Conservation (phyloP, 2,797 vertebrate genomes). For the Pristis pectinata region DNA sequence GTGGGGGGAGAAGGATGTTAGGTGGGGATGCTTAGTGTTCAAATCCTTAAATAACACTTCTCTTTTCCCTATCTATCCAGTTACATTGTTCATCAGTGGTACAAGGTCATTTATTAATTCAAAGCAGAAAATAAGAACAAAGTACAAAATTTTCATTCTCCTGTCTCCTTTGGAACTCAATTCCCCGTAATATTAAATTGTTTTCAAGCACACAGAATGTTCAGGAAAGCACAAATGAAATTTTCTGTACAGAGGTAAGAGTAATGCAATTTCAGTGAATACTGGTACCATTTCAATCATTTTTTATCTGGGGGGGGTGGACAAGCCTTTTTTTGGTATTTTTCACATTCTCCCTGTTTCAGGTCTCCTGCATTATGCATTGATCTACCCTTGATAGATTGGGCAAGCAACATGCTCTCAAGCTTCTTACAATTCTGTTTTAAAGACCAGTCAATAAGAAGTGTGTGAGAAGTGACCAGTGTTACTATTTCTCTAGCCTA, state of each 20-base stretch:
- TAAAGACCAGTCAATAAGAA: neutral
- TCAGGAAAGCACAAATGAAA: slow-evolving; percentile 21
- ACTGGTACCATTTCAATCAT: slow-evolving; percentile 11
- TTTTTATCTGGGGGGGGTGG: neutral
- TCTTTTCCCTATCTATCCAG: neutral
- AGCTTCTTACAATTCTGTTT: slow-evolving; percentile 11
- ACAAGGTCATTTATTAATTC: slow-evolving; percentile 11
- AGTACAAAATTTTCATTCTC: slow-evolving; percentile 9
- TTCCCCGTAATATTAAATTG: slow-evolving; percentile 26
- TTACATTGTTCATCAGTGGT: neutral
- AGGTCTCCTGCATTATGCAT: slow-evolving; percentile 14
- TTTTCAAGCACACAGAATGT: slow-evolving; percentile 19
- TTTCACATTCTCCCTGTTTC: neutral
- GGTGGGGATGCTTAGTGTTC: neutral
- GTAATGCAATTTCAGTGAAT: slow-evolving; percentile 10
- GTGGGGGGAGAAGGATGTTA: too few species aligned
- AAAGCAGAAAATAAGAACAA: neutral
- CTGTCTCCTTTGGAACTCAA: neutral
- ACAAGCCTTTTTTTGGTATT: neutral
- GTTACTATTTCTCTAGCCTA: neutral
- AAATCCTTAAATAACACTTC: neutral
- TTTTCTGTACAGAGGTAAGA: slow-evolving; percentile 18
- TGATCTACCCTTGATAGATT: slow-evolving; percentile 15
- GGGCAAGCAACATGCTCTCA: neutral
- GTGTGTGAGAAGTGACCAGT: neutral